Base-by-base conservation (phyloP, 2,113 vertebrate species). In the Eptatretus burgeri region DNA sequence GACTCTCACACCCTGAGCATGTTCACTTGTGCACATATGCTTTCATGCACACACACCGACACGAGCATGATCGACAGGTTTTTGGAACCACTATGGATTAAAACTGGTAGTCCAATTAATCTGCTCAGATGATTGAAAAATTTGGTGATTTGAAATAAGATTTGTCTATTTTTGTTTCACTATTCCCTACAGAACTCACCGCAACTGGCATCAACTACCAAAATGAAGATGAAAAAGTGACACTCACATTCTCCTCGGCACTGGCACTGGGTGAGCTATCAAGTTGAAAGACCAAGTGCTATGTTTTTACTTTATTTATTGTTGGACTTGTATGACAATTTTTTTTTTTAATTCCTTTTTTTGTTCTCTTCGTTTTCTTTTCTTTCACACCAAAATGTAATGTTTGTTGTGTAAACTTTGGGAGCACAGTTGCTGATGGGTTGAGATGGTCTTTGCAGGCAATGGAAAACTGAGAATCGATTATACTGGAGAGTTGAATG, bases 151-250 rank as follows among this genome's bases (percentile, higher is more conserved):
- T 13, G 9, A n/a, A 20, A n/a, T 20, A 13, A 17, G n/a, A n/a
- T 60, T 60, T n/a, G 56, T 20, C 20, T n/a, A 17, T n/a, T 20
- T 20, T 52, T 66, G 1, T 76, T 76, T 5, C 20, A 17, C 10
- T 60, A 10, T 10, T 60, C 20, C 19, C n/a, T 20, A 13, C 70
- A 96, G 91, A 95, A 78, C 82, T 98, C 66, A 88, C 82, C 4
- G 91, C 91, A 50, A 91, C 89, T 14, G 91, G 91, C 67, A 95
- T 98, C 78, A 98, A 98, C 75, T 98, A 98, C 70, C 84, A 98
- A 51, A 98, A 98, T 1, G 85, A 95, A 74, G 91, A 98, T 69
- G 91, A 98, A 67, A 95, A 94, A 75, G 89, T 98, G 68, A 94
- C 91, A n/a, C 75, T 98, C 68, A 94, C 86, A 49, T 98, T 98